Evolutionary conservation across 2,888 invertebrate genomes (phyloP).

Genomic region (Acanthosepion esculentum): DNA sequence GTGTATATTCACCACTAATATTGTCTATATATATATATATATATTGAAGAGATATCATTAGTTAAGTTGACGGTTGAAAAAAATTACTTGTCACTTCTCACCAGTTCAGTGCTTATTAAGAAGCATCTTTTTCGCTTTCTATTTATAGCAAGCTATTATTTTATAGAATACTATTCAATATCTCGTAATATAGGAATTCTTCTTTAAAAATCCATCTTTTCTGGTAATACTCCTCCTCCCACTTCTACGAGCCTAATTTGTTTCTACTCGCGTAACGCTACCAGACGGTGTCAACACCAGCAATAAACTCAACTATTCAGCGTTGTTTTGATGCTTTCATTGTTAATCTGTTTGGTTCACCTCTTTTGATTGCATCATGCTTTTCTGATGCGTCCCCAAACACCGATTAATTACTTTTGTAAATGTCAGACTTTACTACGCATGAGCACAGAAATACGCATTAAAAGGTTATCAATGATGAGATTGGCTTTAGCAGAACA

Average conservation of each 20-base stretch:
- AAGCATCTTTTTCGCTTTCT: too few relatives aligned
- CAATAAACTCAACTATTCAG: neutral
- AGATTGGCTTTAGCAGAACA: neutral
- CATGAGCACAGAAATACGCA: neutral
- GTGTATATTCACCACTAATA: too few relatives aligned
- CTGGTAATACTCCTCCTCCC: neutral
- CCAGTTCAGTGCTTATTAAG: too few relatives aligned
- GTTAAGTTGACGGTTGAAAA: too few relatives aligned
- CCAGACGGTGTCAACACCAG: neutral
- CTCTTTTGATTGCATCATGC: neutral
- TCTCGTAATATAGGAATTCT: too few relatives aligned
- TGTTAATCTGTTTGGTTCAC: neutral
- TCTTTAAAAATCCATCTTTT: neutral
- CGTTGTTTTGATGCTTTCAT: neutral
- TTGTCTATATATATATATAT: too few relatives aligned
- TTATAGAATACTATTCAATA: neutral
- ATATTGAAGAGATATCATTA: too few relatives aligned
- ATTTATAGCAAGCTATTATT: neutral
- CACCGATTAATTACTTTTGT: conserved; percentile 11
- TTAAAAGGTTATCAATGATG: conserved; percentile 33
- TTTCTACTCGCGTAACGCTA: neutral
- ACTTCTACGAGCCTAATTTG: neutral
- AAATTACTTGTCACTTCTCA: too few relatives aligned
- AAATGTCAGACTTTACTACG: neutral
- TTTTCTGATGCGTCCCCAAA: neutral